Evolutionary conservation across 2,797 vertebrate genomes (phyloP).

Genomic region (Pristis pectinata): DNA sequence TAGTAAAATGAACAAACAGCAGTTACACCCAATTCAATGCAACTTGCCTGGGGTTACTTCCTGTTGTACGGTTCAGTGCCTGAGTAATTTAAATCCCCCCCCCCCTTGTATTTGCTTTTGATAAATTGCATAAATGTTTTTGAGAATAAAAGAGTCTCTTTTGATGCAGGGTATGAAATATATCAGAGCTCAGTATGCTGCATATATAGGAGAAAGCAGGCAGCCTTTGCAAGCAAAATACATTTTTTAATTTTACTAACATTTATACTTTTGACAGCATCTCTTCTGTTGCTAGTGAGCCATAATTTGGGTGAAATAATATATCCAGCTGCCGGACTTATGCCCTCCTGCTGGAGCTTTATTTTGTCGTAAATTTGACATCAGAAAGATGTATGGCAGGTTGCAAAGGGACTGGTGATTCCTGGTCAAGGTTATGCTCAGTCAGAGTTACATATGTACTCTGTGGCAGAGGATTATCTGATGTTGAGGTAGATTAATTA

Average conservation of each 20-base stretch:
- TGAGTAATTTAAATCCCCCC: slow-evolving; percentile 14
- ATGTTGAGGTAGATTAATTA: not conserved
- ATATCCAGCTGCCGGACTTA: not conserved
- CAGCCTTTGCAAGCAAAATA: not conserved
- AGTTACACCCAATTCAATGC: not conserved
- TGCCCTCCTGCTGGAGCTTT: not conserved
- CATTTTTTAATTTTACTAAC: not conserved
- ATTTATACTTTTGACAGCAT: not conserved
- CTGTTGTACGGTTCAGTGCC: not conserved
- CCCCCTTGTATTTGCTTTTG: no score
- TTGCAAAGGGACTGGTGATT: not conserved
- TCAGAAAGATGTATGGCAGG: not conserved
- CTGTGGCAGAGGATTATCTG: not conserved
- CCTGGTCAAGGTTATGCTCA: not conserved
- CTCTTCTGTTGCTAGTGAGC: not conserved
- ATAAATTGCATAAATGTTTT: not conserved
- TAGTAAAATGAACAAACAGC: not conserved
- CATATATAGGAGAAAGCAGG: not conserved
- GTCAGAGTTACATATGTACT: not conserved
- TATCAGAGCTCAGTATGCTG: not conserved
- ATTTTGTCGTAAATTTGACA: not conserved
- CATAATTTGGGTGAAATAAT: not conserved
- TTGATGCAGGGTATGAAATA: not conserved
- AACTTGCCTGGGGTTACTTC: not conserved
- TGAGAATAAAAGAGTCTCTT: not conserved